phyloP scores from a whole-genome alignment of 2,113 vertebrate species.

The Hydrolagus affinis region DNA sequence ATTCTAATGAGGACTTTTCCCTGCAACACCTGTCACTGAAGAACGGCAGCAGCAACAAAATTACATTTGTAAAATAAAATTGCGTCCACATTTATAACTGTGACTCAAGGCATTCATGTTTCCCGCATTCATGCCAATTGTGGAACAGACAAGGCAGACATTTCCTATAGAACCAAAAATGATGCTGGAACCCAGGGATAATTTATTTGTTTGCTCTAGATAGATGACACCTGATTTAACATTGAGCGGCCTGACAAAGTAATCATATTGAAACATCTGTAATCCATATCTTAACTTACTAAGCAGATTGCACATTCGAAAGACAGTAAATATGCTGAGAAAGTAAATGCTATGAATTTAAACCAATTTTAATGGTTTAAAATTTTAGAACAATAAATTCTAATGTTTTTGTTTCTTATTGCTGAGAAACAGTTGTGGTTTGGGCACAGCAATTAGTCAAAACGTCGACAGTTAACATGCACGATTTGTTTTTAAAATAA shows the following conservation, averaged over 20 bases:
- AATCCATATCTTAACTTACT: background rate
- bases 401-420: background rate
- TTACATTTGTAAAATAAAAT: too few species aligned
- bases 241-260: background rate
- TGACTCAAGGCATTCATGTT: background rate
- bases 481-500: background rate
- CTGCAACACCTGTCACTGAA: background rate
- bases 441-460: background rate
- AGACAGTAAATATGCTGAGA: background rate
- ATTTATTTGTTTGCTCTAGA: background rate
- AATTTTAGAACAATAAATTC: background rate
- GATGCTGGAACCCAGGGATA: constrained; percentile 4
- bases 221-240: background rate
- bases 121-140: constrained; percentile 1
- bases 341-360: too few species aligned
- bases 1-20: background rate
- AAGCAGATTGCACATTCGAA: background rate
- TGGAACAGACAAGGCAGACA: background rate
- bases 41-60: background rate
- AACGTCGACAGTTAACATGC: background rate
- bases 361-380: background rate
- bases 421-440: background rate
- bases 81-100: background rate
- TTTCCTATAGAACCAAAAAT: background rate
- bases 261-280: background rate